A percentile compares a stretch with the other conserved stretches of the same genome.
phyloP scores from a whole-genome alignment of 2,797 vertebrate species.

The Basileuterus tristriatus region DNA sequence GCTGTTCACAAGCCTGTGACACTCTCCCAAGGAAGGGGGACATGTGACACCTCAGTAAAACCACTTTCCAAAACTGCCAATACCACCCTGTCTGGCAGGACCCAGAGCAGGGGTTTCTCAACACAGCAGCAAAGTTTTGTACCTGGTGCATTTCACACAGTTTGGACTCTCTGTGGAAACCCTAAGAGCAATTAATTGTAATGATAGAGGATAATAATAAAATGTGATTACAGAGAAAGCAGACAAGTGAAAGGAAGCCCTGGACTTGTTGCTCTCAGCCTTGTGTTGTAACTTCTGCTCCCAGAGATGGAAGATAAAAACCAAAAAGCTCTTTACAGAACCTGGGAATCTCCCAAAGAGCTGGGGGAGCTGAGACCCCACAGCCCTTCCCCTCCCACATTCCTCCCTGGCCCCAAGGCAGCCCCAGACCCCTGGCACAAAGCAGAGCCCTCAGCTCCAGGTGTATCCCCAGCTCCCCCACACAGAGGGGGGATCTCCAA shows the following conservation, averaged over 20 bases:
- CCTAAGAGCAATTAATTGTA: neutral
- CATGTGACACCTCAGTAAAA: neutral
- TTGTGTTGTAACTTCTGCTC: neutral
- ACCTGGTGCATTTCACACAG: neutral
- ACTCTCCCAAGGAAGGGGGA: neutral
- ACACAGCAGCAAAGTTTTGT: rapidly evolving
- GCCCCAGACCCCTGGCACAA: neutral
- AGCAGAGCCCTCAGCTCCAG: neutral
- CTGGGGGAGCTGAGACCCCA: neutral
- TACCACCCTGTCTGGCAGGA: rapidly evolving
- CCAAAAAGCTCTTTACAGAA: neutral
- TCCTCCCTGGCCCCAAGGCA: neutral
- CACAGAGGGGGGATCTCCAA: neutral
- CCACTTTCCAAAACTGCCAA: neutral
- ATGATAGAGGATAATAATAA: neutral
- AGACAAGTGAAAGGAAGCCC: neutral
- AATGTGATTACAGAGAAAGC: neutral
- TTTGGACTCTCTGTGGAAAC: neutral
- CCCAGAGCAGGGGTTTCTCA: neutral
- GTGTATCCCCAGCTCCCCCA: neutral
- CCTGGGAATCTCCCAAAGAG: neutral
- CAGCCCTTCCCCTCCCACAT: neutral
- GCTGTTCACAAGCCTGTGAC: neutral
- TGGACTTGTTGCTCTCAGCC: neutral
- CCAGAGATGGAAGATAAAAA: neutral